phyloP scores from a whole-genome alignment of 2,113 vertebrate species.

The Cheilinus undulatus region DNA sequence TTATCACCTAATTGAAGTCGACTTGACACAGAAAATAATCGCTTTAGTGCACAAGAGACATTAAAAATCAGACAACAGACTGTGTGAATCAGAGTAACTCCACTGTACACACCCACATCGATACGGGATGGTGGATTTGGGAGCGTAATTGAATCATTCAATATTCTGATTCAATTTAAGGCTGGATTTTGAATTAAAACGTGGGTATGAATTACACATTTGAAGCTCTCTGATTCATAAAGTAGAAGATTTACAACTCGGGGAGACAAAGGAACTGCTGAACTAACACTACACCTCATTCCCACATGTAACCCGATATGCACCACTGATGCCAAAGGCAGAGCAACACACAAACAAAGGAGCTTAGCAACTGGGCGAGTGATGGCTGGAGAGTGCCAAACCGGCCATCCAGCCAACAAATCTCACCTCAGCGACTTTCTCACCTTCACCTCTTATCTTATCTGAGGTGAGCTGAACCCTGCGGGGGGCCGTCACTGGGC shows the following conservation, averaged over 20 bases:
- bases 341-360: conserved; percentile 77
- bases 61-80: conserved; percentile 41
- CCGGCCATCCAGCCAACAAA: conserved; percentile 39
- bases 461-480: conserved; percentile 48
- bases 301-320: conserved; percentile 73
- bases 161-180: conserved; percentile 46
- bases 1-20: conserved; percentile 26
- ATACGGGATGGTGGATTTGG: background rate
- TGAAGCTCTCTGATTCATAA: conserved; percentile 57
- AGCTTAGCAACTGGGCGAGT: conserved; percentile 72
- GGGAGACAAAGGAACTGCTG: conserved; percentile 75
- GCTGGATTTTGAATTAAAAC: conserved; percentile 33
- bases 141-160: conserved; percentile 45
- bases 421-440: conserved; percentile 57
- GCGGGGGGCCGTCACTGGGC: conserved; percentile 51
- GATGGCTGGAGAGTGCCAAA: conserved; percentile 44
- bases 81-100: conserved; percentile 2
- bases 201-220: conserved; percentile 45
- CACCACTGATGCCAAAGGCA: conserved; percentile 62
- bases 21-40: conserved; percentile 18
- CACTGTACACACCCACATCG: conserved; percentile 25
- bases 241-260: conserved; percentile 59
- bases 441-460: conserved; percentile 72
- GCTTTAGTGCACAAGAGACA: conserved; percentile 21
- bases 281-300: conserved; percentile 75